These are phyloP conservation scores for Dissostichus mawsoni DNA, from an alignment of 2,113 vertebrate species.

Conservation along the genomic window DNA sequence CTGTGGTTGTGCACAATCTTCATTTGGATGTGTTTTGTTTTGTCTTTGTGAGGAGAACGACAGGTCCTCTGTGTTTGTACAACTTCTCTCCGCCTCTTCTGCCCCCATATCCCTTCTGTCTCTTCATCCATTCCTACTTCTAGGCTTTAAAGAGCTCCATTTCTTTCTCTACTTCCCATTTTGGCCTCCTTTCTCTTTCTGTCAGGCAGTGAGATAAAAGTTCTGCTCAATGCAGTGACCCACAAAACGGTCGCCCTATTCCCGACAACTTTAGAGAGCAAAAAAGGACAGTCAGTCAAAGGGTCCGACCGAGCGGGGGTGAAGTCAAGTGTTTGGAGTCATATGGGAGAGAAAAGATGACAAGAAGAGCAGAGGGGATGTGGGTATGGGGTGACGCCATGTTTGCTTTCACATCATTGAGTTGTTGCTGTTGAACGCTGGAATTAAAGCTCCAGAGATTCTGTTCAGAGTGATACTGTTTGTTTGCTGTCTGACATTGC, in stretches of 20 bases:
- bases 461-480: slow-evolving; percentile 45
- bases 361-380: slow-evolving; percentile 15
- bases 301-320: slow-evolving; percentile 12
- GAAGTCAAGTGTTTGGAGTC: slow-evolving; percentile 17
- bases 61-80: slow-evolving; percentile 29
- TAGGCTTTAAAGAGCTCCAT: slow-evolving; percentile 43
- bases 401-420: slow-evolving; percentile 57
- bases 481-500: slow-evolving; percentile 37
- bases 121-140: slow-evolving; percentile 37
- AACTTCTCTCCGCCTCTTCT: slow-evolving; percentile 7
- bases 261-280: slow-evolving; percentile 51
- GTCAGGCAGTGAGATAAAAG: slow-evolving; percentile 52
- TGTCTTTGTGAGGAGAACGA: slow-evolving; percentile 41
- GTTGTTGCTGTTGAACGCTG: slow-evolving; percentile 62
- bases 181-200: slow-evolving; percentile 26
- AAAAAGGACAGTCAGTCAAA: slow-evolving; percentile 55
- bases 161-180: slow-evolving; percentile 21
- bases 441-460: slow-evolving; percentile 70
- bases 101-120: slow-evolving; percentile 13
- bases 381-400: slow-evolving; percentile 26
- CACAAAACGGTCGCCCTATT: slow-evolving; percentile 39
- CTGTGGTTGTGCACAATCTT: slow-evolving; percentile 50
- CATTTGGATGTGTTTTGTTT: slow-evolving; percentile 41
- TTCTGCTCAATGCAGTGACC: slow-evolving; percentile 70
- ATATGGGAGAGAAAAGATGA: slow-evolving; percentile 16